Conservation (phyloP, 2,888 invertebrate genomes). For the Cephus pulcher region DNA sequence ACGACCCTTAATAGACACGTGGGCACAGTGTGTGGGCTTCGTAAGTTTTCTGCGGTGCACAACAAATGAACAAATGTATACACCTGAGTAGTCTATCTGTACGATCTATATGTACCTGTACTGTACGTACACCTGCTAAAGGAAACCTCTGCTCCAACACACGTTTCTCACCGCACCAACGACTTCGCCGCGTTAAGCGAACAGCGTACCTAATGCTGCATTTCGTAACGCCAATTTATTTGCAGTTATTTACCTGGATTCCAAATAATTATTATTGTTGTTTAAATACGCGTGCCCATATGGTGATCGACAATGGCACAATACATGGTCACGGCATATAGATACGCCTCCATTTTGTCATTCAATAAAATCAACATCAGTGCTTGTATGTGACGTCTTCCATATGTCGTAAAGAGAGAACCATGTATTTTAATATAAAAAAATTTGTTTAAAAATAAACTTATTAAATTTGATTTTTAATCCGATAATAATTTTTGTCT, state of each 20-base stretch:
- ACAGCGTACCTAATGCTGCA: conserved; percentile 1
- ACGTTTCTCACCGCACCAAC: neutral
- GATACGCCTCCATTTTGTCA: too few relatives aligned
- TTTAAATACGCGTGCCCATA: neutral
- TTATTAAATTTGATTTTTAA: neutral
- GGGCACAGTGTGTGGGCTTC: neutral
- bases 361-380: neutral
- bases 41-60: neutral
- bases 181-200: neutral
- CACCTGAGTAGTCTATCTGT: neutral
- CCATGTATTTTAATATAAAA: too few relatives aligned
- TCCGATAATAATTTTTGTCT: neutral
- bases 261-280: conserved; percentile 21
- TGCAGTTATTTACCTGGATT: conserved; percentile 28
- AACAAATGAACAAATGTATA: neutral
- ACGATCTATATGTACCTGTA: neutral
- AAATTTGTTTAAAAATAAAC: neutral
- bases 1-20: conserved; percentile 26
- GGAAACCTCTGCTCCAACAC: neutral
- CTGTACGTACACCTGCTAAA: neutral
- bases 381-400: neutral
- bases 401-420: neutral
- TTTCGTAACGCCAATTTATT: conserved; percentile 41
- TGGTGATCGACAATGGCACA: neutral
- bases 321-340: neutral